Evolutionary conservation across 2,113 vertebrate species (phyloP).

Genomic region (Benitochromis conjunctus): DNA sequence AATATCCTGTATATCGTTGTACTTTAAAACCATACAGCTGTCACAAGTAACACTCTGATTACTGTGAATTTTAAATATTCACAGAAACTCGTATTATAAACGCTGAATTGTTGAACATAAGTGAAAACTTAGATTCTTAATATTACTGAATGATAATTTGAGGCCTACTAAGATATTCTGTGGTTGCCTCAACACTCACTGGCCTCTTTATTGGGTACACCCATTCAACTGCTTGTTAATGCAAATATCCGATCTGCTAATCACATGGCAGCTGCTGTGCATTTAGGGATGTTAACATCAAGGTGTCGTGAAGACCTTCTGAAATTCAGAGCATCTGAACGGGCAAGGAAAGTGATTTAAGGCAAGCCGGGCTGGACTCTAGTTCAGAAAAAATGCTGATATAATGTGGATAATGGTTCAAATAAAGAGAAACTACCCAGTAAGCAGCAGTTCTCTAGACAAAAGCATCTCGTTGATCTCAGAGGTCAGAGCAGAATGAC

Average conservation of each 20-base stretch:
- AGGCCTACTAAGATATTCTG: not conserved
- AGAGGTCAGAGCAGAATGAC: not conserved
- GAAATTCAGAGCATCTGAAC: not conserved
- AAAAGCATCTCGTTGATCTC: not conserved
- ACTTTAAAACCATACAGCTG: not conserved
- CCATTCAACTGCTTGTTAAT: not conserved
- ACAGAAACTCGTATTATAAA: not conserved
- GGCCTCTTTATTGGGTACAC: not conserved
- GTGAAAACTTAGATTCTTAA: not conserved
- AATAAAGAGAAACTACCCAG: not conserved
- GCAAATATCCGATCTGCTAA: not conserved
- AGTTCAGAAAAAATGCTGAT: not conserved
- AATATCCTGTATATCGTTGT: not conserved
- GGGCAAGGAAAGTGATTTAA: not conserved
- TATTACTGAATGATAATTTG: not conserved
- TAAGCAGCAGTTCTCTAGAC: not conserved
- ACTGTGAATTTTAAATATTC: not conserved
- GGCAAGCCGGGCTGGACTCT: not conserved
- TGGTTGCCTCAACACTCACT: not conserved
- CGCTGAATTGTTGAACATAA: not conserved
- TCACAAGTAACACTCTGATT: not conserved
- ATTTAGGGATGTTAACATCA: not conserved
- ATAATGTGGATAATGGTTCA: rapidly evolving
- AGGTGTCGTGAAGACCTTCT: not conserved
- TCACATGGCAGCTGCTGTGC: not conserved